Evolutionary conservation across 2,888 invertebrate genomes (phyloP).

Genomic region (Meiosimyza decipiens): DNA sequence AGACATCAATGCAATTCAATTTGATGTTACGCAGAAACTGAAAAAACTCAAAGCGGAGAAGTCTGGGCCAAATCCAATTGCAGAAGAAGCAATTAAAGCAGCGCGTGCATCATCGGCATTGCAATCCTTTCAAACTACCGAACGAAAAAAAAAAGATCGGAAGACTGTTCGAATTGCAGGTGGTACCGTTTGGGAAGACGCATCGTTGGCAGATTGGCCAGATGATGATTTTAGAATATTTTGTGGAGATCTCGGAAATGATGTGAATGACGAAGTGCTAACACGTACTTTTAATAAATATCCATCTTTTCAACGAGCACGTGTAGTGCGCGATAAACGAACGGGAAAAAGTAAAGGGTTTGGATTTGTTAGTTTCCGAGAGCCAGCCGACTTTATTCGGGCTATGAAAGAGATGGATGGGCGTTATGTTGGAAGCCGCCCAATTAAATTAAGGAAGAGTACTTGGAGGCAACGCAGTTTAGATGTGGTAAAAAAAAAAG

Average conservation of each 20-base stretch:
- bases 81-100: constrained; percentile 74
- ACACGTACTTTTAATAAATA: constrained; percentile 95
- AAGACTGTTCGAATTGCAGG: constrained; percentile 88
- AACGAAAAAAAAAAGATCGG: constrained; percentile 66
- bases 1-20: constrained; percentile 70
- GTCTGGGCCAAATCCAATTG: constrained; percentile 72
- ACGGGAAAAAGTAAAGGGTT: constrained; percentile 99
- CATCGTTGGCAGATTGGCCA: constrained; percentile 94
- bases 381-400: constrained; percentile 95
- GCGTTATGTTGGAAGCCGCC: constrained; percentile 97
- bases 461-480: constrained; percentile 94
- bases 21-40: constrained; percentile 71
- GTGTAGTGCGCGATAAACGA: constrained; percentile 94
- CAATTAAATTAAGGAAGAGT: constrained; percentile 97
- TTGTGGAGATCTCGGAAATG: constrained; percentile 99
- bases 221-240: constrained; percentile 98
- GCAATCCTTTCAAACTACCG: constrained; percentile 71
- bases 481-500: constrained; percentile 94
- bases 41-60: constrained; percentile 76
- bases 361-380: constrained; percentile 98
- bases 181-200: constrained; percentile 96
- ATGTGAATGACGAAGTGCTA: constrained; percentile 98
- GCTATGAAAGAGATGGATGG: constrained; percentile 99
- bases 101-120: constrained; percentile 71
- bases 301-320: constrained; percentile 92